These are phyloP conservation scores for Mugil cephalus DNA, from an alignment of 2,113 vertebrate genomes.

Conservation along the genomic window DNA sequence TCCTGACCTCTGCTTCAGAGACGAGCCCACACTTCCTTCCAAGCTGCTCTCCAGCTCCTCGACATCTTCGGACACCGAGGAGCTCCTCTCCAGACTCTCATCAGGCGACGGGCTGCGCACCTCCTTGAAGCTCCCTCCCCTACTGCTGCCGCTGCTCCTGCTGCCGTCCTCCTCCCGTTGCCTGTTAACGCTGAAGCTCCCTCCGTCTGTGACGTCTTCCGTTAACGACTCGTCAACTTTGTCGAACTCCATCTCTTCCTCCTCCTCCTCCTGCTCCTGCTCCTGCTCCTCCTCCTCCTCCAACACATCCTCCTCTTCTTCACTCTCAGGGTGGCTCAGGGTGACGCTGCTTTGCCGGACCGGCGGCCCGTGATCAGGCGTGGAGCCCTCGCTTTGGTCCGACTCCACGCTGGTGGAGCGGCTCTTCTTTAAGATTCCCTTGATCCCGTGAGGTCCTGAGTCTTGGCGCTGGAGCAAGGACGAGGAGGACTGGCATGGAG, in stretches of 20 bases:
- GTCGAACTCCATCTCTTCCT: not conserved
- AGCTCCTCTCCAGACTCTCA: slow-evolving; percentile 71
- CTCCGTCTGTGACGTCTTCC: slow-evolving; percentile 59
- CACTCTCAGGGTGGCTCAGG: slow-evolving; percentile 66
- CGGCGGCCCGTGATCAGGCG: slow-evolving; percentile 8
- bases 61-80: slow-evolving; percentile 77
- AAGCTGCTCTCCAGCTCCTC: slow-evolving; percentile 82
- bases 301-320: slow-evolving; percentile 44
- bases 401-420: slow-evolving; percentile 80
- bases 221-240: slow-evolving; percentile 58
- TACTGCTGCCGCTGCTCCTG: slow-evolving; percentile 48
- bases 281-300: slow-evolving; percentile 26
- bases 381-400: slow-evolving; percentile 69
- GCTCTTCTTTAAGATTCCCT: slow-evolving; percentile 85
- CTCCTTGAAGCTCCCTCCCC: slow-evolving; percentile 71
- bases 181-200: slow-evolving; percentile 26
- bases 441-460: slow-evolving; percentile 76
- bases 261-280: not conserved
- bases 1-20: slow-evolving; percentile 78
- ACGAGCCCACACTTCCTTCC: slow-evolving; percentile 75
- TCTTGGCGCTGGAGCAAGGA: slow-evolving; percentile 76
- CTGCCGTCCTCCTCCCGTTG: slow-evolving; percentile 39
- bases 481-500: slow-evolving; percentile 24
- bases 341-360: slow-evolving; percentile 63
- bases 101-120: slow-evolving; percentile 62